phyloP scores from a whole-genome alignment of 1,140 invertebrate genomes.

The Mactra quadrangularis region DNA sequence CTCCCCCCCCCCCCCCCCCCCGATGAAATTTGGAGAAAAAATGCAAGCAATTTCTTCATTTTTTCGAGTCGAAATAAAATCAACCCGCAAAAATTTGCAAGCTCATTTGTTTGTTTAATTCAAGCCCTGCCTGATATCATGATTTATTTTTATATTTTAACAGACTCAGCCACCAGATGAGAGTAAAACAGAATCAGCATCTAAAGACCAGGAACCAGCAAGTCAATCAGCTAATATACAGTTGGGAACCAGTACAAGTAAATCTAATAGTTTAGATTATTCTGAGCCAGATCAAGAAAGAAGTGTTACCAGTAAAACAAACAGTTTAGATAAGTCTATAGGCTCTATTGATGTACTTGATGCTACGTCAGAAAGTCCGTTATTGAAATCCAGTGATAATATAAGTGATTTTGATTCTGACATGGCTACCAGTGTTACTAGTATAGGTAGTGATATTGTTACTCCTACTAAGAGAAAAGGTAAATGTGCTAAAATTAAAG shows the following conservation, averaged over 20 bases:
- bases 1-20: too few species aligned
- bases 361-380: constrained; percentile 11
- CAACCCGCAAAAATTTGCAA: too few species aligned
- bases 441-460: constrained; percentile 59
- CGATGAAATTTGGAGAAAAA: too few species aligned
- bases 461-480: constrained; percentile 35
- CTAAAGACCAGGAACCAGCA: too few species aligned
- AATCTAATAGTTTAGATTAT: constrained; percentile 43
- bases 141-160: too few species aligned
- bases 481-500: constrained; percentile 6
- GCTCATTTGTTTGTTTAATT: too few species aligned
- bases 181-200: too few species aligned
- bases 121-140: too few species aligned
- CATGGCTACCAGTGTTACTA: constrained; percentile 52
- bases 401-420: constrained; percentile 54
- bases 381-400: constrained; percentile 46
- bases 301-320: constrained; percentile 18
- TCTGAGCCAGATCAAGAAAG: neutral
- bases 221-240: too few species aligned
- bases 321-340: constrained; percentile 34
- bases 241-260: constrained; percentile 38
- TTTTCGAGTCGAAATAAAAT: too few species aligned
- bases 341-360: constrained; percentile 4
- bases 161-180: too few species aligned
- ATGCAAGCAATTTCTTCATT: too few species aligned